phyloP scores from a whole-genome alignment of 2,113 vertebrate species.

The Sclerurus mexicanus region DNA sequence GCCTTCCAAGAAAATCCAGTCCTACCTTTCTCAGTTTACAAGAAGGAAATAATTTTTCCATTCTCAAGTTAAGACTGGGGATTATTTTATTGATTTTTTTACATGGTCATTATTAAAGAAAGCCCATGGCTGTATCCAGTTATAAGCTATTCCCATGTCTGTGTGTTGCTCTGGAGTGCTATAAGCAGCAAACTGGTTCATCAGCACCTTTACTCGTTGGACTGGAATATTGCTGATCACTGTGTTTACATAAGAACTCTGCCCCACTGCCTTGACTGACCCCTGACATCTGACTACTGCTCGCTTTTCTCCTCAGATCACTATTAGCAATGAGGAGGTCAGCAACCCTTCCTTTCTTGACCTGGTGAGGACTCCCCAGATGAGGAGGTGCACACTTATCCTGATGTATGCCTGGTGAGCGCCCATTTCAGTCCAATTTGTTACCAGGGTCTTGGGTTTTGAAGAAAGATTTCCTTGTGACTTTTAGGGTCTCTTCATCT shows the following conservation, averaged over 20 bases:
- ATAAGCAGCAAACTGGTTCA: not conserved
- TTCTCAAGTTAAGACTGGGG: not conserved
- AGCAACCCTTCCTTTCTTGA: conserved; percentile 82
- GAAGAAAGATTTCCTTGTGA: not conserved
- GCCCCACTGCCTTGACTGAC: not conserved
- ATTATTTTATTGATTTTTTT: not conserved
- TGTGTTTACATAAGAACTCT: not conserved
- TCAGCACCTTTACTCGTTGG: not conserved
- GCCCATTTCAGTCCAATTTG: not conserved
- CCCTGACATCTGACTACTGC: not conserved
- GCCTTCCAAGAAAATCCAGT: not conserved
- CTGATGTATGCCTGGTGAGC: conserved; percentile 93
- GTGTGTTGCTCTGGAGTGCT: not conserved
- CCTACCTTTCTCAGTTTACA: not conserved
- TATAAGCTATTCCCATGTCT: not conserved
- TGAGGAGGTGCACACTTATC: conserved; percentile 90
- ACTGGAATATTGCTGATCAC: not conserved
- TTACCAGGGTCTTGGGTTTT: not conserved
- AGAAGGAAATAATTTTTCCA: not conserved
- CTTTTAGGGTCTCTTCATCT: not conserved
- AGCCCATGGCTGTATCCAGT: not conserved
- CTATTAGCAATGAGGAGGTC: conserved; percentile 73
- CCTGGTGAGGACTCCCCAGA: conserved; percentile 85
- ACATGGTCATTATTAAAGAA: not conserved
- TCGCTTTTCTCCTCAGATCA: conserved; percentile 70